Evolutionary conservation across 2,797 vertebrate genomes (phyloP).

Genomic region (Myotis daubentonii): DNA sequence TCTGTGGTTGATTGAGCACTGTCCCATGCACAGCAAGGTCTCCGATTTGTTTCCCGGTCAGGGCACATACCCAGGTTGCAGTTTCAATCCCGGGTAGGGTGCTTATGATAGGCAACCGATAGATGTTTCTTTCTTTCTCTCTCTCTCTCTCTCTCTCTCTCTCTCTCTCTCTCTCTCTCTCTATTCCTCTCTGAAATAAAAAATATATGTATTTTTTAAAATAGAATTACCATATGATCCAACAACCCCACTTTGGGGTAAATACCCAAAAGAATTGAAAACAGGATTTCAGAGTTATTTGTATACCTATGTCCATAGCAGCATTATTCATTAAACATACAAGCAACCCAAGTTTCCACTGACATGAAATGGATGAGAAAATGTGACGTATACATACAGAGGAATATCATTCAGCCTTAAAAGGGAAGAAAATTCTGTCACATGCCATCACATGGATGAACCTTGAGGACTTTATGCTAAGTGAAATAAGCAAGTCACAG

Average conservation of each 20-base stretch:
- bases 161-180: too few relatives aligned
- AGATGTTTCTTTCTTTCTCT: not conserved
- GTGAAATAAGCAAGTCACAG: conserved; percentile 6
- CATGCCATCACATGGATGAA: conserved; percentile 25
- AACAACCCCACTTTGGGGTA: not conserved
- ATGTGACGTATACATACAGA: not conserved
- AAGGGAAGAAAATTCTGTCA: conserved; percentile 8
- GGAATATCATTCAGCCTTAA: not conserved
- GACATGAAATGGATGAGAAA: not conserved
- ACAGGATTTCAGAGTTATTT: not conserved
- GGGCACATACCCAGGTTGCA: not conserved
- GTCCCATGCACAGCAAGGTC: not conserved
- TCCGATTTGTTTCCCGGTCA: not conserved
- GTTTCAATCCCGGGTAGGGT: not conserved
- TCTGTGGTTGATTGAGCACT: not conserved
- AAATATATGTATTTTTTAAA: not conserved
- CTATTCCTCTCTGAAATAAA: too few relatives aligned
- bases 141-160: not conserved
- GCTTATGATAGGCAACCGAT: not conserved
- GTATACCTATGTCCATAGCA: not conserved
- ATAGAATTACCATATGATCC: not conserved
- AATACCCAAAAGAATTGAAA: not conserved
- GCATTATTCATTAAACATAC: not conserved
- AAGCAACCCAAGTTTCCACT: not conserved
- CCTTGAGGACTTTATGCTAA: not conserved